Evolutionary conservation across 2,113 vertebrate genomes (phyloP).

Genomic region (Phoxinus phoxinus): DNA sequence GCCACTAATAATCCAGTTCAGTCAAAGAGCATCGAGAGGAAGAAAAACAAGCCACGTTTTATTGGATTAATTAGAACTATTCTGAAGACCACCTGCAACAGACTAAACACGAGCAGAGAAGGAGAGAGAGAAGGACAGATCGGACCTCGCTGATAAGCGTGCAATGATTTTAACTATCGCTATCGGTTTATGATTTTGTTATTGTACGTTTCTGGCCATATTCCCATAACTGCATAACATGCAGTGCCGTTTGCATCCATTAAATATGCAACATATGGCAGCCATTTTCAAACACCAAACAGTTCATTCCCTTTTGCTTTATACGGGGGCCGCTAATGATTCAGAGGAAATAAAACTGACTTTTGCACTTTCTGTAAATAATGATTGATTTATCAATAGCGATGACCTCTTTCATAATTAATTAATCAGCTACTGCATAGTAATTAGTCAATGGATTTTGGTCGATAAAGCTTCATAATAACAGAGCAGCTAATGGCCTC

Average conservation of each 20-base stretch:
- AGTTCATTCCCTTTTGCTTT: slow-evolving; percentile 17
- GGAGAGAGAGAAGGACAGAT: slow-evolving; percentile 58
- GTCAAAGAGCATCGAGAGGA: slow-evolving; percentile 71
- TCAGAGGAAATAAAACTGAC: slow-evolving; percentile 74
- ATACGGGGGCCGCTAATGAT: slow-evolving; percentile 71
- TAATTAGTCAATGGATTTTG: slow-evolving; percentile 78
- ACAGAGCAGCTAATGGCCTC: slow-evolving; percentile 78
- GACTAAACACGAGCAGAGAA: slow-evolving; percentile 67
- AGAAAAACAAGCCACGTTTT: slow-evolving; percentile 76
- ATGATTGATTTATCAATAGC: slow-evolving; percentile 81
- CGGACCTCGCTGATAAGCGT: slow-evolving; percentile 57
- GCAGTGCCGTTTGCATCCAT: slow-evolving; percentile 59
- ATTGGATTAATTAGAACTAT: slow-evolving; percentile 78
- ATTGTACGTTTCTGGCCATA: slow-evolving; percentile 52
- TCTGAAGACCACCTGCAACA: slow-evolving; percentile 77
- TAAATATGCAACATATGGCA: slow-evolving; percentile 70
- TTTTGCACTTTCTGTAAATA: slow-evolving; percentile 75
- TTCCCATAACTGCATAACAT: slow-evolving; percentile 66
- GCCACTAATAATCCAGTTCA: slow-evolving; percentile 77
- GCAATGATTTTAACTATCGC: slow-evolving; percentile 57
- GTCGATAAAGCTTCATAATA: slow-evolving; percentile 78
- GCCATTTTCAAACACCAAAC: slow-evolving; percentile 61
- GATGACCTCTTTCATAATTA: slow-evolving; percentile 79
- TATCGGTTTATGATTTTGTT: slow-evolving; percentile 61
- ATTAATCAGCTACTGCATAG: slow-evolving; percentile 80